Percentiles rank a stretch among this genome's conserved stretches.
phyloP scores from a whole-genome alignment of 2,797 vertebrate species.

The Synanceia verrucosa region DNA sequence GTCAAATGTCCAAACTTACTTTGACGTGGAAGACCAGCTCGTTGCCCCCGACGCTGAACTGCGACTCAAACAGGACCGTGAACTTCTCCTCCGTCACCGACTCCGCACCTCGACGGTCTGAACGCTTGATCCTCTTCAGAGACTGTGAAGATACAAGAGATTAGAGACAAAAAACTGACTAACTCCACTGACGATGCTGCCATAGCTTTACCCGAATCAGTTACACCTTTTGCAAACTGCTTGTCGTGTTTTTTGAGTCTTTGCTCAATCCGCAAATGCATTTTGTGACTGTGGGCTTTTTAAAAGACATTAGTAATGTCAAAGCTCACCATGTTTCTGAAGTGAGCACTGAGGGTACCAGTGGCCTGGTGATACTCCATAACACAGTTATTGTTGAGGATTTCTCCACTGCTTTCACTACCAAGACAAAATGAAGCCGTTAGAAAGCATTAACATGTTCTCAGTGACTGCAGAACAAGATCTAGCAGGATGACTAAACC shows the following conservation, averaged over 20 bases:
- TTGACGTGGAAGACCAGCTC: conserved; percentile 97
- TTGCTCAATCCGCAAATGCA: too few relatives aligned
- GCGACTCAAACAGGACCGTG: conserved; percentile 95
- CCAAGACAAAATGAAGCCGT: background rate
- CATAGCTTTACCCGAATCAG: too few relatives aligned
- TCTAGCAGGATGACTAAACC: background rate
- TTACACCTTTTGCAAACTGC: too few relatives aligned
- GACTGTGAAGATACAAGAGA: conserved; percentile 77
- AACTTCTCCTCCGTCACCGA: conserved; percentile 97
- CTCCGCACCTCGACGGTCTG: conserved; percentile 92
- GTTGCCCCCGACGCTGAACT: conserved; percentile 96
- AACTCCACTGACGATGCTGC: background rate
- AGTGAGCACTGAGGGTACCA: conserved; percentile 86
- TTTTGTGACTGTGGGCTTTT: background rate
- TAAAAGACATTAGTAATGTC: background rate
- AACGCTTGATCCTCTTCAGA: conserved; percentile 95
- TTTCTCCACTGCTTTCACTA: conserved; percentile 95
- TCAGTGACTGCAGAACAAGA: background rate
- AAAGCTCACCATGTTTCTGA: conserved; percentile 85
- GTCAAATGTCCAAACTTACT: conserved; percentile 68
- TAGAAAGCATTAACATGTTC: background rate
- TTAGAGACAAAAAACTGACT: background rate
- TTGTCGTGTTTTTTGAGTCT: too few relatives aligned
- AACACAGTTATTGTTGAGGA: conserved; percentile 96
- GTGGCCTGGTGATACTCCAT: conserved; percentile 91